Evolutionary conservation across 2,888 invertebrate genomes (phyloP), one percentile per base, ranked within the genome.

Genomic region (Catocala sponsa): DNA sequence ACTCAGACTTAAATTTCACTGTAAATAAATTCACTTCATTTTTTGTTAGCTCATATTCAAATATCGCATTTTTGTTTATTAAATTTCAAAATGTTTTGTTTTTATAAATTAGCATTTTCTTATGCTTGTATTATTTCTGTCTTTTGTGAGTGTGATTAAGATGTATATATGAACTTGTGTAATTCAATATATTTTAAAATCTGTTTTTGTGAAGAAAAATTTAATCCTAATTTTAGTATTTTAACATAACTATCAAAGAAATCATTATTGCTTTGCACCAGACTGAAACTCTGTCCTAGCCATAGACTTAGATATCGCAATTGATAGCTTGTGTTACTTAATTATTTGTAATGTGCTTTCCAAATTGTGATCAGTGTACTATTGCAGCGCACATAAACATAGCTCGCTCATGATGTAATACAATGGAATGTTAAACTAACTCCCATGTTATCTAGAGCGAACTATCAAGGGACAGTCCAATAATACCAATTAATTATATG

Each of bases 251-350:
- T 38, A 38, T 38, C 11, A 54, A 33, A 44, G 4, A 5, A 33
- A 12, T n/a, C 44, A 53, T 41, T 25, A 25, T 25, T 42, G 54
- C 51, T 57, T 68, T 63, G 65, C 64, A 58, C 63, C 63, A 70
- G 76, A 70, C 65, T 67, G 64, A 70, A 58, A 67, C 66, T 76
- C 66, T 68, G 76, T 75, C 63, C 78, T 74, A 68, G 79, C 82
- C 70, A 35, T 76, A 68, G 74, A 63, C 60, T 68, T 74, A 74
- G 72, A 68, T 68, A 74, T 75, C 68, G 67, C 70, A 65, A 66
- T 60, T 51, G 59, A 74, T 63, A 65, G 60, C 60, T 76, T 76
- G 69, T 72, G 66, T 78, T 79, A 74, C 62, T 73, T 73, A 74
- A 72, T 68, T 75, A 68, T 70, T 63, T 73, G 65, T 78, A 70